These are phyloP conservation scores for Chlorodrepanis virens DNA, from an alignment of 2,113 vertebrate genomes.

Conservation along the genomic window DNA sequence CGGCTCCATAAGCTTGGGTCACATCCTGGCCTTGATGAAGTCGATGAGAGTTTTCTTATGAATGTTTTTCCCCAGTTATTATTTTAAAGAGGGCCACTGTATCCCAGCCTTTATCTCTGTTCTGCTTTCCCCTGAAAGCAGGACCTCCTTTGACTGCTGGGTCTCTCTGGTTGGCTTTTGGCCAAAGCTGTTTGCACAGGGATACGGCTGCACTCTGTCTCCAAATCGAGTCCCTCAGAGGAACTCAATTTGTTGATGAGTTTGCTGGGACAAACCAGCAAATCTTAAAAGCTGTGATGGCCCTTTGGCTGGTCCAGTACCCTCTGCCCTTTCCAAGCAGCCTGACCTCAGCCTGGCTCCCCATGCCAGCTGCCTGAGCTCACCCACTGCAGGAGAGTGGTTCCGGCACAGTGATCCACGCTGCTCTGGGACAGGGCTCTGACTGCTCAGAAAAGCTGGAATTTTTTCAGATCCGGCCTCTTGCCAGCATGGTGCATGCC, in stretches of 20 bases:
- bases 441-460: neutral
- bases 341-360: neutral
- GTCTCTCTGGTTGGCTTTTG: neutral
- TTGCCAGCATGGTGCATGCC: neutral
- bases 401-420: neutral
- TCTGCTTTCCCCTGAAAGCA: neutral
- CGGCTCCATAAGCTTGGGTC: neutral
- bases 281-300: neutral
- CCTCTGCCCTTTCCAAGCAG: neutral
- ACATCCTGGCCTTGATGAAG: slow-evolving; percentile 5
- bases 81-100: neutral
- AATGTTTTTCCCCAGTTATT: neutral
- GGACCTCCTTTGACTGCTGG: neutral
- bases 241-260: neutral
- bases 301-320: neutral
- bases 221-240: rapidly evolving
- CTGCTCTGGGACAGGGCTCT: neutral
- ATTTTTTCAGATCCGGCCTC: neutral
- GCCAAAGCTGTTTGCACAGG: neutral
- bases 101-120: neutral
- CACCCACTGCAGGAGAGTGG: neutral
- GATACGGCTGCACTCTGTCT: neutral
- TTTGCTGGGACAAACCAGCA: neutral
- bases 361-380: neutral
- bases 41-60: neutral